phyloP scores from a whole-genome alignment of 2,113 vertebrate genomes.

The Eublepharis macularius region DNA sequence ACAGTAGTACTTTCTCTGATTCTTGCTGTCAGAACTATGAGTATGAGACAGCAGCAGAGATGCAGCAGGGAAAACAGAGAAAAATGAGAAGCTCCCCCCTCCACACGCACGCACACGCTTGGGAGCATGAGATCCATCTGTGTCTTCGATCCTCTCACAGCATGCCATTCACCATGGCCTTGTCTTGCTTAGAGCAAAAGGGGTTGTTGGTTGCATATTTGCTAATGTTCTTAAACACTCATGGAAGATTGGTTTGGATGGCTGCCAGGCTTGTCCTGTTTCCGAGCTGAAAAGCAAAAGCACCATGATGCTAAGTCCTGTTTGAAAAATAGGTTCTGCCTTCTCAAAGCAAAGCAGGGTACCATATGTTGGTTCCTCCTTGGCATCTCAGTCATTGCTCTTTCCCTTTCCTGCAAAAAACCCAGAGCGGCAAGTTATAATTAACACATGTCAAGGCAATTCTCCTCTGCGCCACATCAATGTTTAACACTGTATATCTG shows the following conservation, averaged over 20 bases:
- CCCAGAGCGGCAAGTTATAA: background rate
- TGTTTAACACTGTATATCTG: background rate
- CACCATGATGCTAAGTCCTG: background rate
- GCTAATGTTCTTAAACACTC: background rate
- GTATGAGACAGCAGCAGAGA: background rate
- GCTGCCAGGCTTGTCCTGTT: background rate
- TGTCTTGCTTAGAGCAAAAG: background rate
- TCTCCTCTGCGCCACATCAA: background rate
- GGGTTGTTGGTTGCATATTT: background rate
- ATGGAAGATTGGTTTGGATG: background rate
- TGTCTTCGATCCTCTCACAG: background rate
- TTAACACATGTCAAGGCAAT: conserved; percentile 18
- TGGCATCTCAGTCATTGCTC: background rate
- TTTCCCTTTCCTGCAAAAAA: background rate
- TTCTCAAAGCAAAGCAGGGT: background rate
- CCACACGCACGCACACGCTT: background rate
- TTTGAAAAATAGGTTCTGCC: conserved; percentile 1
- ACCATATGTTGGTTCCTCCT: background rate
- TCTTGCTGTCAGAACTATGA: conserved; percentile 16
- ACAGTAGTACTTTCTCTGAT: background rate
- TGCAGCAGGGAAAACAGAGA: background rate
- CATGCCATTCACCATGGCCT: background rate
- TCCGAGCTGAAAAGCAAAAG: background rate
- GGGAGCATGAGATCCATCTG: background rate
- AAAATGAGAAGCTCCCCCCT: conserved; percentile 12